A percentile compares a stretch with the other conserved stretches of the same genome.
phyloP scores from a whole-genome alignment of 2,113 vertebrate genomes.

The Sciurus niger region DNA sequence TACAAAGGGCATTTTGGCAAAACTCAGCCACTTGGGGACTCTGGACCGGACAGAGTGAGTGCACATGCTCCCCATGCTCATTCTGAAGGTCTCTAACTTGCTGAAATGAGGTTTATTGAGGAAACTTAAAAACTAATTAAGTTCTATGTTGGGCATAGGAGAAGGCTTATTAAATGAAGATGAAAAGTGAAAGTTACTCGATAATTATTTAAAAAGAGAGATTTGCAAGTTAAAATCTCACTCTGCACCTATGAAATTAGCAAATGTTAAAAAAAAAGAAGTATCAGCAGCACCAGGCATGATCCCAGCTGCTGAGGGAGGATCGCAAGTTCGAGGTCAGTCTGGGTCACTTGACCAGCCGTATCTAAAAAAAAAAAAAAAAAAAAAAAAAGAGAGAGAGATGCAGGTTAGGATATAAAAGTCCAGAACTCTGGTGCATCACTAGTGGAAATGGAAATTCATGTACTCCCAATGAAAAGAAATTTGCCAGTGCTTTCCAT shows the following conservation, averaged over 20 bases:
- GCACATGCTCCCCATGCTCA: fast-evolving
- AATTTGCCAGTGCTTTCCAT: not conserved
- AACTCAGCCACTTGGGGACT: not conserved
- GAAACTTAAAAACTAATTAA: not conserved
- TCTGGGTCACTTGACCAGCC: not conserved
- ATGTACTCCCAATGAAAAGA: no score
- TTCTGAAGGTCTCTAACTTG: not conserved
- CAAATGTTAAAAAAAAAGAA: not conserved
- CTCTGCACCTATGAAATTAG: constrained; percentile 33
- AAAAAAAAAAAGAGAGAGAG: not conserved
- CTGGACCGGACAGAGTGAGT: not conserved
- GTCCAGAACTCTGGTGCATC: fast-evolving
- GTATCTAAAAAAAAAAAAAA: not conserved
- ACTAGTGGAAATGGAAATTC: not conserved
- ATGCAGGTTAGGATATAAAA: not conserved
- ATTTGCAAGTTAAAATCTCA: constrained; percentile 25
- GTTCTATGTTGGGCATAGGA: not conserved
- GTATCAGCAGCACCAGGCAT: no score
- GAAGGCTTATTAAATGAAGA: constrained; percentile 51
- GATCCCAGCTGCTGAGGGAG: not conserved
- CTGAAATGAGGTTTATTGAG: not conserved
- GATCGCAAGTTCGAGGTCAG: not conserved
- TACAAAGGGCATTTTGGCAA: fast-evolving
- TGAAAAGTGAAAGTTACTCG: not conserved
- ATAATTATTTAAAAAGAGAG: constrained; percentile 51